phyloP scores from a whole-genome alignment of 2,888 invertebrate genomes.

The Papilio protenor region DNA sequence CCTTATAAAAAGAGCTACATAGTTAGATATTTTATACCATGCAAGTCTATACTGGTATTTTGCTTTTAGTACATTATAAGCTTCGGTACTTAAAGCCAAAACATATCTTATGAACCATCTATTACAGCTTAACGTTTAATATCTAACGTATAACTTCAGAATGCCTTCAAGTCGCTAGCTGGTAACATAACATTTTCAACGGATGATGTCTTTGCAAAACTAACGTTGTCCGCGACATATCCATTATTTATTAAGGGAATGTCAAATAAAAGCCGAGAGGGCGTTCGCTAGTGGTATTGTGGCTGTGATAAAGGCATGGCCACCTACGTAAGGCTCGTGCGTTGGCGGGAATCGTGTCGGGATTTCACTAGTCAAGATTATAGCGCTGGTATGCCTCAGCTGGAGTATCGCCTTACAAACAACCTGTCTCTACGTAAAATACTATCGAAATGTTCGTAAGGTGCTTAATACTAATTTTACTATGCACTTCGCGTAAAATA shows the following conservation, averaged over 20 bases:
- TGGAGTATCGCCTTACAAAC: slow-evolving; percentile 45
- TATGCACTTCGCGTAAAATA: slow-evolving; percentile 16
- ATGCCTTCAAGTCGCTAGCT: slow-evolving; percentile 26
- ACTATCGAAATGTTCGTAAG: slow-evolving; percentile 42
- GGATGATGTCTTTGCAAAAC: slow-evolving; percentile 34
- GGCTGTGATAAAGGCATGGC: slow-evolving; percentile 73
- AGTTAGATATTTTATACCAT: background rate
- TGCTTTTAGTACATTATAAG: background rate
- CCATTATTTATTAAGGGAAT: slow-evolving; percentile 71
- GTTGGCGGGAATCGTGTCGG: slow-evolving; percentile 63
- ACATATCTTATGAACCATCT: slow-evolving; percentile 14
- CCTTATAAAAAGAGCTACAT: background rate
- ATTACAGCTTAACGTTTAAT: slow-evolving; percentile 21
- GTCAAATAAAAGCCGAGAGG: slow-evolving; percentile 70
- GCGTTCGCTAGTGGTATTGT: slow-evolving; percentile 63
- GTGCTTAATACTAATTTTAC: slow-evolving; percentile 44
- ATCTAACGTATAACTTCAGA: slow-evolving; percentile 28
- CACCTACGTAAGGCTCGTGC: slow-evolving; percentile 72
- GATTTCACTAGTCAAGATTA: slow-evolving; percentile 63
- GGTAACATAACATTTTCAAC: slow-evolving; percentile 32
- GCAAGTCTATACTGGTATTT: background rate
- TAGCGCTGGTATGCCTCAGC: slow-evolving; percentile 57
- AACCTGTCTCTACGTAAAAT: slow-evolving; percentile 46
- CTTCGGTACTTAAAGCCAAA: background rate
- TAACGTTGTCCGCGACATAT: slow-evolving; percentile 52